phyloP scores from a whole-genome alignment of 2,888 invertebrate species.

The Chrysolina haemoptera region DNA sequence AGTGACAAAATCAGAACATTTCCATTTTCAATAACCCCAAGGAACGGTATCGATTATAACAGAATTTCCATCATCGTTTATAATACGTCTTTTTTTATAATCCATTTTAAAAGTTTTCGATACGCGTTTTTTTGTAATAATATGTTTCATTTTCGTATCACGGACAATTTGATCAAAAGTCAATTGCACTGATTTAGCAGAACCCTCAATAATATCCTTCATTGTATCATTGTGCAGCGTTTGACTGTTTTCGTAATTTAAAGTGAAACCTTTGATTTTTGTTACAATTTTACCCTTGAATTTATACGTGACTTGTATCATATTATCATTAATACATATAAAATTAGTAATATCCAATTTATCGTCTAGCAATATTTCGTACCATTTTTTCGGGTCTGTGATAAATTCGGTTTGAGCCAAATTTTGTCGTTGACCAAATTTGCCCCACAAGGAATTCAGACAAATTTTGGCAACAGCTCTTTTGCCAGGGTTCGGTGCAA shows the following conservation, averaged over 20 bases:
- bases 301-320: conserved; percentile 40
- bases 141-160: conserved; percentile 16
- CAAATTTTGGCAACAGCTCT: conserved; percentile 52
- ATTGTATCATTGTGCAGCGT: neutral
- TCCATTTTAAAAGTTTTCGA: conserved; percentile 30
- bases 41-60: too few relatives aligned
- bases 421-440: conserved; percentile 47
- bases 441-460: conserved; percentile 53
- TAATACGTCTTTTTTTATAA: conserved; percentile 19
- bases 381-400: conserved; percentile 31
- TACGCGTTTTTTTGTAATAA: conserved; percentile 19
- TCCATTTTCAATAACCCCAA: too few relatives aligned
- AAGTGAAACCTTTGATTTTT: conserved; percentile 33
- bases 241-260: conserved; percentile 37
- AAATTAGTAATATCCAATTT: conserved; percentile 42
- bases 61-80: too few relatives aligned
- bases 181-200: neutral
- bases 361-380: conserved; percentile 45
- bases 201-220: neutral
- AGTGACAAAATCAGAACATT: too few relatives aligned
- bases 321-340: conserved; percentile 37
- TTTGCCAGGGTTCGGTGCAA: conserved; percentile 49
- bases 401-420: conserved; percentile 37
- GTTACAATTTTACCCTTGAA: conserved; percentile 38
- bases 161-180: conserved; percentile 19